A percentile compares a stretch with the other conserved stretches of the same genome.
Evolutionary conservation across 2,888 invertebrate species (phyloP).

Genomic region (Aphodius granarius): DNA sequence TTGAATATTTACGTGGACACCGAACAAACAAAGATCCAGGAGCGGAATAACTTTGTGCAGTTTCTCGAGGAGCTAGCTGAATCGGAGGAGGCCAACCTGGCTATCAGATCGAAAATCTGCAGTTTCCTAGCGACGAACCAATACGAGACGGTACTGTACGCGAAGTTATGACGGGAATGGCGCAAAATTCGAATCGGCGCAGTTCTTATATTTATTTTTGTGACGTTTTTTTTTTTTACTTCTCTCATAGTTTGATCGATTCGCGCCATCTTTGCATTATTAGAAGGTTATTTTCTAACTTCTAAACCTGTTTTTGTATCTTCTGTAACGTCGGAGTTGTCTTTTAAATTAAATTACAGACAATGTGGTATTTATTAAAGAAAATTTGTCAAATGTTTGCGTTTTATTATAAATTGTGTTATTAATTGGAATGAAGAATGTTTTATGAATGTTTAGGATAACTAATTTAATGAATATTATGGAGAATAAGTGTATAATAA

Average conservation of each 20-base stretch:
- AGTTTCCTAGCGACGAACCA: neutral
- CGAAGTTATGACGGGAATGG: neutral
- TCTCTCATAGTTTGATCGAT: neutral
- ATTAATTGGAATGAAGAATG: no score
- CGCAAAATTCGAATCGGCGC: no score
- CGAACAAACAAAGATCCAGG: constrained; percentile 8
- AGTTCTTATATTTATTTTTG: neutral
- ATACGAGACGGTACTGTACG: neutral
- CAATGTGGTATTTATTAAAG: neutral
- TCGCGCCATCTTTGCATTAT: neutral
- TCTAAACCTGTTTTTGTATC: neutral
- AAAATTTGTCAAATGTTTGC: neutral
- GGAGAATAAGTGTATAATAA: no score
- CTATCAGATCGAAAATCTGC: neutral
- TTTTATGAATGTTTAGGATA: no score
- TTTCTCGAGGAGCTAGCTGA: neutral
- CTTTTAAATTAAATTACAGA: neutral
- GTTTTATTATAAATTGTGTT: neutral
- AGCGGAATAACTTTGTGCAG: neutral
- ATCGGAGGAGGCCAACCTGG: neutral
- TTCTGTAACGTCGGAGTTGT: neutral
- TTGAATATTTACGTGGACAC: constrained; percentile 22
- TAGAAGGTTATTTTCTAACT: neutral
- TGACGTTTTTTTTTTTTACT: neutral
- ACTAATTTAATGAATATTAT: no score